Evolutionary conservation across 64 coral and sea anemone genomes (phyloP), one percentile per base, ranked within the genome.

Genomic region (Montipora sp.): DNA sequence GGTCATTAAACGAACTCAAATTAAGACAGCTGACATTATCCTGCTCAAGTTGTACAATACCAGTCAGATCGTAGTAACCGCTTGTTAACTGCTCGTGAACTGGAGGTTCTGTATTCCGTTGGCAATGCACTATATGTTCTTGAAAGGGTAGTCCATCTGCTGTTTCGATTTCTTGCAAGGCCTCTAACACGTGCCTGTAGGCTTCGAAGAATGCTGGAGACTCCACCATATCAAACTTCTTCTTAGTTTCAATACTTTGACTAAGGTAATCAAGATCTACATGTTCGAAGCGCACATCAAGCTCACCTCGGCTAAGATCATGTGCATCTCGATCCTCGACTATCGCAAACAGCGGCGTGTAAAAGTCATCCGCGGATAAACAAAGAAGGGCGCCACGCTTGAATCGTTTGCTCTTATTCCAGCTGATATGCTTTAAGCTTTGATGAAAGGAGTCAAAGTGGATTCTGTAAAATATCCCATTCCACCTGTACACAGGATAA

Each of bases 331-430:
- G 90, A 49, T 88, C 87, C 53, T 95, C 93, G 16, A 98, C 87
- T 4, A 93, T 95, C 10, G 93, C 96, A 77, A 95, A 93, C 21
- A 93, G 48, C 7, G 83, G 80, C 79, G 81, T 93, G 49, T 77
- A 48, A 27, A 98, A 98, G 57, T 55, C 75, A 48, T 98, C 90
- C 4, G 75, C 48, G 8, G 96, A 98, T 1, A 98, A 72, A 60
- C 96, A 98, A 57, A 98, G 85, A 3, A 98, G 77, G 3, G 96
- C 73, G 8, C 96, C 96, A 93, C 83, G 93, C 68, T 95, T 98
- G 7, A 98, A 75, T 3, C 93, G 59, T 61, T 93, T 98, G 5
- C 72, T 24, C 49, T 69, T 95, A 13, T 89, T 59, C 96, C 96
- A 98, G 14, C 90, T 95, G 6, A 98, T 51, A 18, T 78, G 75